Percentiles rank a stretch among this genome's conserved stretches.
phyloP scores from a whole-genome alignment of 2,888 invertebrate species.

The Ceratothoa steindachneri region DNA sequence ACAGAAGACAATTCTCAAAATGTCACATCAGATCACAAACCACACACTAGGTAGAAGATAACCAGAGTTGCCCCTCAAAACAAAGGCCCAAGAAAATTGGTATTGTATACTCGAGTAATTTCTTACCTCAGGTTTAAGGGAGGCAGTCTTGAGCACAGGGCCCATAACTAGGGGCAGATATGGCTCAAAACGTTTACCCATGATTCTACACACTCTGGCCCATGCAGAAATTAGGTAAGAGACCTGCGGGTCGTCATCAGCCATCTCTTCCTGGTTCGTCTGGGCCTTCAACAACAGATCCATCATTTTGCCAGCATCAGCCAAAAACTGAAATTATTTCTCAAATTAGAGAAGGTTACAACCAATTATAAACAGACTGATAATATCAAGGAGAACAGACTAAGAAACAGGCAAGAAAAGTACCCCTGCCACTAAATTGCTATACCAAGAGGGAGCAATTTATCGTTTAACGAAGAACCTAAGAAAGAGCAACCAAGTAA shows the following conservation, averaged over 20 bases:
- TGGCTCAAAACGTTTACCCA: conserved; percentile 80
- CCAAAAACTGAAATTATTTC: conserved; percentile 67
- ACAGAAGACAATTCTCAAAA: too few species aligned
- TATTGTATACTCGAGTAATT: too few species aligned
- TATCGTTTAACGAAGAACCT: too few species aligned
- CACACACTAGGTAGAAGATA: too few species aligned
- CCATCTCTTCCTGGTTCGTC: conserved; percentile 69
- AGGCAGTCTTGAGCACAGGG: conserved; percentile 84
- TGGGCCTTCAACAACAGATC: conserved; percentile 86
- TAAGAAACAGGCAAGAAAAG: too few species aligned
- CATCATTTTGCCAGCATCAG: conserved; percentile 85
- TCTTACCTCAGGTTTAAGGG: conserved; percentile 84
- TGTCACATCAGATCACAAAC: too few species aligned
- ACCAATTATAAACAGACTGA: neutral
- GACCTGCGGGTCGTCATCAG: conserved; percentile 94
- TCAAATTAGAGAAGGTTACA: neutral
- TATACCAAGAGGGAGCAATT: too few species aligned
- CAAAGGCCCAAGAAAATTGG: too few species aligned
- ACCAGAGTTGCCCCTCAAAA: too few species aligned
- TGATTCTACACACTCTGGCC: conserved; percentile 96
- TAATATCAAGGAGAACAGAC: neutral
- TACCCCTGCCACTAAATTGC: too few species aligned
- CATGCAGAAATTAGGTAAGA: conserved; percentile 97
- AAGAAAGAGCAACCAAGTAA: too few species aligned
- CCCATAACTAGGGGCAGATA: conserved; percentile 94